phyloP scores from a whole-genome alignment of 2,113 vertebrate genomes.

The Alexandromys fortis region DNA sequence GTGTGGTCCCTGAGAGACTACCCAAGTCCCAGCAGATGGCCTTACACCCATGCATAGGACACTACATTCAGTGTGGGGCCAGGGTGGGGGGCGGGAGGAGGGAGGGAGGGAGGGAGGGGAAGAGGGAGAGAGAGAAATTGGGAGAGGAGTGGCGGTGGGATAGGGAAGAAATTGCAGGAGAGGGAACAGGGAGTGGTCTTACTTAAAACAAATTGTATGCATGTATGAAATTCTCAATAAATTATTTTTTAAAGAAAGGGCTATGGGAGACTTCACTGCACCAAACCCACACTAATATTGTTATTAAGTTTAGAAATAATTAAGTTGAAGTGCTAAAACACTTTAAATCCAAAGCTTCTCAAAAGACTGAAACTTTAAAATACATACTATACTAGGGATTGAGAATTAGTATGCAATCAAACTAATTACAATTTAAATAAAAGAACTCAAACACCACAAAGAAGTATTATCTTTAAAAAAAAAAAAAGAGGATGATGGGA shows the following conservation, averaged over 20 bases:
- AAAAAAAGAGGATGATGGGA: neutral
- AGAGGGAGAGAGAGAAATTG: neutral
- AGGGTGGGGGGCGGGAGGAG: neutral
- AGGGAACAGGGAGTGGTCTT: neutral
- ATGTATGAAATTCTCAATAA: neutral
- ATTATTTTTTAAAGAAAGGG: constrained; percentile 1
- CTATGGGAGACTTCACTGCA: neutral
- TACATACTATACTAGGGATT: neutral
- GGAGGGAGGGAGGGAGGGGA: neutral
- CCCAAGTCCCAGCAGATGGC: neutral
- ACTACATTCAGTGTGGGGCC: neutral
- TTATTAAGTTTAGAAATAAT: neutral
- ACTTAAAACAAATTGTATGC: neutral
- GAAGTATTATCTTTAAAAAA: neutral
- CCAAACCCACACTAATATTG: neutral
- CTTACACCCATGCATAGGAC: neutral
- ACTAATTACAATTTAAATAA: neutral
- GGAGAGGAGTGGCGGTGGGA: neutral
- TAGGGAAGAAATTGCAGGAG: neutral
- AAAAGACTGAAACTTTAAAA: constrained; percentile 58
- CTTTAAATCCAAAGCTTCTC: constrained; percentile 25
- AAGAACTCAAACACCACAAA: neutral
- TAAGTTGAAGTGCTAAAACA: constrained; percentile 51
- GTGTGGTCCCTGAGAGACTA: neutral
- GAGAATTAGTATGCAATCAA: neutral